Conservation (phyloP, 2,113 vertebrate species). For the Callopanchax toddi region DNA sequence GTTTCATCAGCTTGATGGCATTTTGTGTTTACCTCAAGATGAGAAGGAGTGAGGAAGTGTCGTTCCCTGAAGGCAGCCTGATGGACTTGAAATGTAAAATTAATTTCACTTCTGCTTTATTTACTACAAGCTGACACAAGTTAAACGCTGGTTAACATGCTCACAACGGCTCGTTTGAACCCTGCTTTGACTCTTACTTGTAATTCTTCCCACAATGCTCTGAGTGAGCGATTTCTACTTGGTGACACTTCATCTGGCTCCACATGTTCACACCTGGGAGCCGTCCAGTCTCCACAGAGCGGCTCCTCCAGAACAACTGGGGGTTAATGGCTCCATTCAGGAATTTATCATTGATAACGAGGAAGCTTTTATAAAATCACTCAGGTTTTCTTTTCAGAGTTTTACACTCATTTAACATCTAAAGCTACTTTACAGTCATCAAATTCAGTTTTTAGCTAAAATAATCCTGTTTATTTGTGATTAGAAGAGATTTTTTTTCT, state of each 20-base stretch:
- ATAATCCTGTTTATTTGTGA: not conserved
- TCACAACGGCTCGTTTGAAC: constrained; percentile 29
- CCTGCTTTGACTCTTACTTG: constrained; percentile 26
- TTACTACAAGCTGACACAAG: constrained; percentile 38
- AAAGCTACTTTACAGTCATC: not conserved
- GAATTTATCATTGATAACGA: constrained; percentile 30
- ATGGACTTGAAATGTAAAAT: constrained; percentile 16
- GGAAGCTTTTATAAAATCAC: constrained; percentile 2
- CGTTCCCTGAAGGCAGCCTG: constrained; percentile 10
- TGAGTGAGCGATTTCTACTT: constrained; percentile 27
- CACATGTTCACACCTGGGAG: constrained; percentile 41
- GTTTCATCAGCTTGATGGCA: constrained; percentile 43
- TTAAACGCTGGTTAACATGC: constrained; percentile 43
- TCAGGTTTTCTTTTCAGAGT: not conserved
- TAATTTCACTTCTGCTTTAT: constrained; percentile 35
- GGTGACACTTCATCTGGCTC: constrained; percentile 22
- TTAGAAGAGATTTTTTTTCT: not conserved
- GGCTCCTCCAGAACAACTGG: constrained; percentile 26
- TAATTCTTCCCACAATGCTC: constrained; percentile 29
- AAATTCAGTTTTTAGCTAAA: not conserved
- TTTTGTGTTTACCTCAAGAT: constrained; percentile 48
- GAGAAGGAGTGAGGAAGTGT: constrained; percentile 16
- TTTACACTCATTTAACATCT: not conserved
- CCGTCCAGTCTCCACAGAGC: constrained; percentile 22
- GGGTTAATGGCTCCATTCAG: constrained; percentile 36